Evolutionary conservation across 2,888 invertebrate species (phyloP).

Genomic region (Drosophila merina): DNA sequence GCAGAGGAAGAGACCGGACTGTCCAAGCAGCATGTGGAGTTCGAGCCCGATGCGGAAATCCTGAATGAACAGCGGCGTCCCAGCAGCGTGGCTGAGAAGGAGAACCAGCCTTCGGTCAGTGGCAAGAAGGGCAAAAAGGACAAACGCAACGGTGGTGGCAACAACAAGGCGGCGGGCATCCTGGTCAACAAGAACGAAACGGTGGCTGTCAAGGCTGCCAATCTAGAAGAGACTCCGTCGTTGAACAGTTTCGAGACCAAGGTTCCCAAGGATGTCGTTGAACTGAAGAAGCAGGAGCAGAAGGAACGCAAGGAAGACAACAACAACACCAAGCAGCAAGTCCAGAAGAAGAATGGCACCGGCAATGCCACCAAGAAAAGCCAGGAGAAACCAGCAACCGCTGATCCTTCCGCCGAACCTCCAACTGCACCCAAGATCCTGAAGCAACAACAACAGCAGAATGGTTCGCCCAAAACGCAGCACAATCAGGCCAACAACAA

Average conservation of each 20-base stretch:
- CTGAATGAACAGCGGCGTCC: conserved; percentile 57
- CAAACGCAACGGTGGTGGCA: conserved; percentile 67
- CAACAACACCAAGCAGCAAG: conserved; percentile 56
- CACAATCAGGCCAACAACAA: conserved; percentile 81
- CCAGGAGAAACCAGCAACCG: conserved; percentile 54
- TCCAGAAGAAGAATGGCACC: conserved; percentile 56
- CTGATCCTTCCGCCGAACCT: conserved; percentile 54
- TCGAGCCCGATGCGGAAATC: conserved; percentile 82
- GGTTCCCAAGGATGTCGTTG: conserved; percentile 91
- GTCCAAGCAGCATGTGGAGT: conserved; percentile 82
- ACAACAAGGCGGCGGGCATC: conserved; percentile 70
- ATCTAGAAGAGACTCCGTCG: conserved; percentile 67
- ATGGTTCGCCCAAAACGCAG: conserved; percentile 81
- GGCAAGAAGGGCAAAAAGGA: conserved; percentile 75
- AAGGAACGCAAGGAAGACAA: conserved; percentile 68
- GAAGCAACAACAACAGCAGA: conserved; percentile 67
- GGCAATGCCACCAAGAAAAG: conserved; percentile 59
- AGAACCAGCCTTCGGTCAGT: conserved; percentile 55
- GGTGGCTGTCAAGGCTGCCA: conserved; percentile 72
- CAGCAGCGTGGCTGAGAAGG: conserved; percentile 76
- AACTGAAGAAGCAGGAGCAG: conserved; percentile 80
- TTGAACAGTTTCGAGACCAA: conserved; percentile 91
- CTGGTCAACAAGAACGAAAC: conserved; percentile 82
- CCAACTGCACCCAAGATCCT: conserved; percentile 71
- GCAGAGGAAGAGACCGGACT: conserved; percentile 76